phyloP scores from a whole-genome alignment of 2,797 vertebrate species.

The Discoglossus pictus region DNA sequence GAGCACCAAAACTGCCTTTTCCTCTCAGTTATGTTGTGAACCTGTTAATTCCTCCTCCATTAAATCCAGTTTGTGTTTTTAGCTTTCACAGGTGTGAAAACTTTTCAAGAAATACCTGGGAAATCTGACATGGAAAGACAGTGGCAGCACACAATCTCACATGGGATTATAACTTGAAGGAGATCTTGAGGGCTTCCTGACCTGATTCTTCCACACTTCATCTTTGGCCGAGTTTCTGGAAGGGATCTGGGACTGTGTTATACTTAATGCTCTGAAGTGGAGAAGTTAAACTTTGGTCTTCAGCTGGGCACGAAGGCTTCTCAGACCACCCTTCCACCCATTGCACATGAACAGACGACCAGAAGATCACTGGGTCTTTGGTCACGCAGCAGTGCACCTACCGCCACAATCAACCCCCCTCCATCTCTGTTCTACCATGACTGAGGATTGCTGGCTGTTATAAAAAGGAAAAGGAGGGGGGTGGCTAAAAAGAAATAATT shows the following conservation, averaged over 20 bases:
- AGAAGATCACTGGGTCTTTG: constrained; percentile 17
- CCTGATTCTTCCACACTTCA: constrained; percentile 32
- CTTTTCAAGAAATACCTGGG: neutral
- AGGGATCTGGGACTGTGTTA: constrained; percentile 2
- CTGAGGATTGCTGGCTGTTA: constrained; percentile 8
- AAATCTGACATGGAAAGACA: neutral
- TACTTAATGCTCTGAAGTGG: constrained; percentile 18
- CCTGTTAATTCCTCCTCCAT: neutral
- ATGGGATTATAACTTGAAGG: constrained; percentile 29
- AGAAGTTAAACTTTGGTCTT: neutral
- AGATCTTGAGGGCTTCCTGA: constrained; percentile 32
- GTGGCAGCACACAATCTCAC: neutral
- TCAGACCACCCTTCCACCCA: constrained; percentile 21
- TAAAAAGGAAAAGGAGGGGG: constrained; percentile 11
- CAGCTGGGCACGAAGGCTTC: neutral
- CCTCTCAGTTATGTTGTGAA: no score
- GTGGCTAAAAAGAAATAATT: constrained; percentile 8
- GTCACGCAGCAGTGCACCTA: constrained; percentile 24
- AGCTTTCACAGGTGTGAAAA: constrained; percentile 26
- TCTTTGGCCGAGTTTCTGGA: neutral
- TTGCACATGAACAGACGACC: constrained; percentile 25
- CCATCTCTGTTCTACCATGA: constrained; percentile 14
- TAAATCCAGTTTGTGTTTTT: constrained; percentile 7
- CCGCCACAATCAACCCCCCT: constrained; percentile 17
- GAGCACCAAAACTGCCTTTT: no score